These are phyloP conservation scores for Arvicola amphibius DNA, from an alignment of 2,797 vertebrate species.

Conservation along the genomic window DNA sequence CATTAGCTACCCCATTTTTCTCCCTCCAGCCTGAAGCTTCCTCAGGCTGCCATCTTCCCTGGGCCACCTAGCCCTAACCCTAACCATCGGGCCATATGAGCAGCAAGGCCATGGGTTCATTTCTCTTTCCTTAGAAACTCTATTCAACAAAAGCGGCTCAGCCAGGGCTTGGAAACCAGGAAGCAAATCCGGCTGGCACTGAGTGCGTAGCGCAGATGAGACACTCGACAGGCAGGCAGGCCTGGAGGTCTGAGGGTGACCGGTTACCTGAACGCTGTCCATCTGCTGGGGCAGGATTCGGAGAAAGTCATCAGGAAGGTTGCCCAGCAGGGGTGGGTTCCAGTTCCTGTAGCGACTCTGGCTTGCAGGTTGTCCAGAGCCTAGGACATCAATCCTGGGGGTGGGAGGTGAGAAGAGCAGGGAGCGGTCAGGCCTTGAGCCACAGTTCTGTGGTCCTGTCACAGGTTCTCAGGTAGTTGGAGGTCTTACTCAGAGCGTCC, in stretches of 20 bases:
- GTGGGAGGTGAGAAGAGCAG: neutral
- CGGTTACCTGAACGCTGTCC: conserved; percentile 90
- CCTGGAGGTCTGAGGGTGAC: neutral
- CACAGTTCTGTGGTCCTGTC: neutral
- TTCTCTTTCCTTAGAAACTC: conserved; percentile 9
- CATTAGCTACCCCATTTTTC: neutral
- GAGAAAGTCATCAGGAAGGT: conserved; percentile 96
- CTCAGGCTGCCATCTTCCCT: conserved; percentile 5
- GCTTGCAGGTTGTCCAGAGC: conserved; percentile 83
- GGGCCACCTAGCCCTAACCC: neutral
- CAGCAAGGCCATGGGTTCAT: conserved; percentile 22
- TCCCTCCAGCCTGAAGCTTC: neutral
- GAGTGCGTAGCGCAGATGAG: neutral
- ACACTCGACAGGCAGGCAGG: neutral
- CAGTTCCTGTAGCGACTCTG: conserved; percentile 93
- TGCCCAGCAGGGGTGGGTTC: conserved; percentile 97
- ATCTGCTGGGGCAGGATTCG: conserved; percentile 96
- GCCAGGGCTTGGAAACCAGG: neutral
- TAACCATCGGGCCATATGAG: neutral
- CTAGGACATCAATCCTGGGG: conserved; percentile 89
- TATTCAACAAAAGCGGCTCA: conserved; percentile 34
- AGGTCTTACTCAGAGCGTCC: neutral
- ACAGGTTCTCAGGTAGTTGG: neutral
- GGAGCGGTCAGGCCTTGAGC: neutral
- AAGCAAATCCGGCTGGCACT: neutral